These are phyloP conservation scores for Narcine bancroftii DNA, from an alignment of 2,113 vertebrate genomes.

Conservation along the genomic window DNA sequence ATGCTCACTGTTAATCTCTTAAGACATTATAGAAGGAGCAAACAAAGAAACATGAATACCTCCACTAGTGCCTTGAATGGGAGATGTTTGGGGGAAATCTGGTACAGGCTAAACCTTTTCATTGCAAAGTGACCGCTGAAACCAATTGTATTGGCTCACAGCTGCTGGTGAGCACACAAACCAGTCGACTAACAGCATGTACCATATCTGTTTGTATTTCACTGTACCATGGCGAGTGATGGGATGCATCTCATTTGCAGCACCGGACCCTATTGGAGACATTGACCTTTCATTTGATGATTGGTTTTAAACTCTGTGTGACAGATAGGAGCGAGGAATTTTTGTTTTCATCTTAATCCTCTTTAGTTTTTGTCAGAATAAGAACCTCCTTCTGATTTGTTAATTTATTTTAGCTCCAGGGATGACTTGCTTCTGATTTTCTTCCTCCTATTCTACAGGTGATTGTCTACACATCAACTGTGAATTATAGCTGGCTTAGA, in stretches of 20 bases:
- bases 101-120: slow-evolving; percentile 74
- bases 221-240: slow-evolving; percentile 19
- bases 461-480: neutral
- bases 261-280: neutral
- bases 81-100: slow-evolving; percentile 75
- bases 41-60: slow-evolving; percentile 77
- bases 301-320: neutral
- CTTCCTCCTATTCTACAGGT: neutral
- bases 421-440: neutral
- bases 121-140: slow-evolving; percentile 69
- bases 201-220: slow-evolving; percentile 21
- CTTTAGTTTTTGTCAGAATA: slow-evolving; percentile 1
- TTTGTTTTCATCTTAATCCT: slow-evolving; percentile 34
- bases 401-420: neutral
- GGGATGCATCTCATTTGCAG: neutral
- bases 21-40: slow-evolving; percentile 76
- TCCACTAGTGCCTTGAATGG: slow-evolving; percentile 71
- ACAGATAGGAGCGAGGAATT: neutral
- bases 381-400: slow-evolving; percentile 17
- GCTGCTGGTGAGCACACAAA: slow-evolving; percentile 24
- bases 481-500: neutral
- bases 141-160: slow-evolving; percentile 53
- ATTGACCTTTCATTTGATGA: slow-evolving; percentile 9
- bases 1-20: slow-evolving; percentile 80
- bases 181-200: slow-evolving; percentile 33